phyloP scores from a whole-genome alignment of 2,113 vertebrate species.

The Sula dactylatra region DNA sequence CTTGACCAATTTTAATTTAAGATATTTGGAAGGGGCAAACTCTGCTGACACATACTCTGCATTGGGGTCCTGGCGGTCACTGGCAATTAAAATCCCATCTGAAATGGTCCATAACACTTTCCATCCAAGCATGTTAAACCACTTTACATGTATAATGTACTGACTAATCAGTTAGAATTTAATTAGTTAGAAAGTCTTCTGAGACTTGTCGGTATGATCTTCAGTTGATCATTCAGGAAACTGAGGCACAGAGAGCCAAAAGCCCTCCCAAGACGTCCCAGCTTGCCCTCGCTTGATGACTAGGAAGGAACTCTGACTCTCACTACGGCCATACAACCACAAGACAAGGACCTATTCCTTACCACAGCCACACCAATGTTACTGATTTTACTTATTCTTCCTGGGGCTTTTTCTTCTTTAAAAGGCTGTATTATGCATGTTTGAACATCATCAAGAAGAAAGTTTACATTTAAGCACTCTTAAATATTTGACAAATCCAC shows the following conservation, averaged over 20 bases:
- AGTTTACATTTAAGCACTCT: background rate
- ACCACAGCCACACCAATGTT: fast-evolving
- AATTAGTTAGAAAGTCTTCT: background rate
- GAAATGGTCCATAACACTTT: background rate
- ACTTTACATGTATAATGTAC: background rate
- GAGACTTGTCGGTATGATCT: background rate
- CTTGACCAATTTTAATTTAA: background rate
- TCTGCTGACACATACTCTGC: background rate
- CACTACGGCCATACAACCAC: fast-evolving
- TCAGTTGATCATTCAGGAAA: background rate
- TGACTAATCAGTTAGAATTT: background rate
- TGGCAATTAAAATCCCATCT: background rate
- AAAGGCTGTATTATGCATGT: background rate
- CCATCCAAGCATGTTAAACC: background rate
- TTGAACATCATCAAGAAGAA: background rate
- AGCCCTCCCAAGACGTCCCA: background rate
- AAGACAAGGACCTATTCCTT: background rate
- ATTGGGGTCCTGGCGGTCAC: fast-evolving
- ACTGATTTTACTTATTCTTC: background rate
- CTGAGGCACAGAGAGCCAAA: background rate
- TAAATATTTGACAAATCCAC: constrained; percentile 39
- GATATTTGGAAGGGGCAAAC: background rate
- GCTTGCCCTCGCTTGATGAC: fast-evolving
- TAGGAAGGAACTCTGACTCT: background rate
- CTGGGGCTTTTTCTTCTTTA: background rate